Conservation (phyloP, 2,888 invertebrate genomes). For the Caenorhabditis japonica region DNA sequence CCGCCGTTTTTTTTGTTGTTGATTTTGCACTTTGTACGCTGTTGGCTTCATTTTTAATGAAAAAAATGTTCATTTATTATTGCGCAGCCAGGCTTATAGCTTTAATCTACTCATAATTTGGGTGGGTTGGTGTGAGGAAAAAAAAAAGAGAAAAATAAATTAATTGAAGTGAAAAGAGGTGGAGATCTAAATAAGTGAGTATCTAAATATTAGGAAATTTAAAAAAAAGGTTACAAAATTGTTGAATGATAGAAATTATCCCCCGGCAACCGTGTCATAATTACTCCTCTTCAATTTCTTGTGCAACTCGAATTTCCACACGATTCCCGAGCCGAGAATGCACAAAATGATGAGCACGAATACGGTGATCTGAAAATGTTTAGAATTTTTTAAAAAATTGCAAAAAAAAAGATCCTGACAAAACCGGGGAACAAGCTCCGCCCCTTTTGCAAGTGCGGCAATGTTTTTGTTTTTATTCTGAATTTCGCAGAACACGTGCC, state of each 20-base stretch:
- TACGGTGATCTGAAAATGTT: constrained; percentile 64
- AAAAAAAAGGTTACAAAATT: not conserved
- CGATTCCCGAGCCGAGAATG: constrained; percentile 74
- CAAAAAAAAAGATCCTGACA: not conserved
- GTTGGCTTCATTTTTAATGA: no score
- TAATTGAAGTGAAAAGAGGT: constrained; percentile 1
- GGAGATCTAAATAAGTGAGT: not conserved
- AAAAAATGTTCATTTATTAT: constrained; percentile 3
- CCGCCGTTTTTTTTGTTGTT: constrained; percentile 7
- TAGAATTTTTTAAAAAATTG: constrained; percentile 4
- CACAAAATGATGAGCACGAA: constrained; percentile 76
- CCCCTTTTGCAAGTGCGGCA: no score
- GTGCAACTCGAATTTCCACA: constrained; percentile 76
- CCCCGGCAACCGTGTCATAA: constrained; percentile 76
- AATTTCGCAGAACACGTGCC: no score
- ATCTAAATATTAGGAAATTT: no score
- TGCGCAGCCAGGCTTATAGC: constrained; percentile 19
- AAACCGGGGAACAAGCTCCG: not conserved
- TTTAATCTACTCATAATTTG: constrained; percentile 30
- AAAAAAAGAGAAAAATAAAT: constrained; percentile 9
- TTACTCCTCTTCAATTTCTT: constrained; percentile 76
- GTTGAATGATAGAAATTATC: constrained; percentile 53
- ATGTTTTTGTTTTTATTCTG: no score
- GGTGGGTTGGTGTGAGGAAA: not conserved
- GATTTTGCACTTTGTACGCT: not conserved